These are phyloP conservation scores for Pachyuromys duprasi DNA, from an alignment of 2,797 vertebrate genomes.

Conservation along the genomic window DNA sequence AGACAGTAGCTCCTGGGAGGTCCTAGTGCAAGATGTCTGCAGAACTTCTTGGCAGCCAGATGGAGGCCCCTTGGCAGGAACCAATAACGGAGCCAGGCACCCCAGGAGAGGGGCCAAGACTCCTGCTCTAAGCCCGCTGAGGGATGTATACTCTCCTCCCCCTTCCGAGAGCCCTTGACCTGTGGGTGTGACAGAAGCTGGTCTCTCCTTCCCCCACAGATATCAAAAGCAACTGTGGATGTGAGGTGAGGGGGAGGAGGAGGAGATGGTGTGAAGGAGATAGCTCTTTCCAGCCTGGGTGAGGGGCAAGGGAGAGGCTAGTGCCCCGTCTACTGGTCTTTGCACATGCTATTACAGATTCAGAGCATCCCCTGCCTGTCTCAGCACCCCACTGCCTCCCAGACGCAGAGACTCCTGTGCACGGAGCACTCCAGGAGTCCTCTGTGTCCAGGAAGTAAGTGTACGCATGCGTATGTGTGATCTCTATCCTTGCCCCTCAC, in stretches of 20 bases:
- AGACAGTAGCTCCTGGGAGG: not conserved
- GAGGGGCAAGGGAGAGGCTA: slow-evolving; percentile 28
- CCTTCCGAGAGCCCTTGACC: not conserved
- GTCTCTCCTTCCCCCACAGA: not conserved
- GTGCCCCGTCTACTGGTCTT: slow-evolving; percentile 42
- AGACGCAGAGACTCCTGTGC: not conserved
- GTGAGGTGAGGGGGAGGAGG: slow-evolving; percentile 27
- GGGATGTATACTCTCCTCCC: not conserved
- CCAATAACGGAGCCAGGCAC: not conserved
- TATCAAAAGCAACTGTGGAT: not conserved
- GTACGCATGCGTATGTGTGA: not conserved
- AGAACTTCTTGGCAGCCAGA: not conserved
- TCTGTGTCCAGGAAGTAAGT: not conserved
- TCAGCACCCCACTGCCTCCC: not conserved
- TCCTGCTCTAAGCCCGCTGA: not conserved
- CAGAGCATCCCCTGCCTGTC: not conserved
- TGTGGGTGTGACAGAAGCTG: slow-evolving; percentile 3
- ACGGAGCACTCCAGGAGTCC: not conserved
- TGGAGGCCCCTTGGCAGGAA: not conserved
- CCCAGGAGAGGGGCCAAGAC: not conserved
- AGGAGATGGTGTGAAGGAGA: slow-evolving; percentile 83
- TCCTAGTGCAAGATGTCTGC: not conserved
- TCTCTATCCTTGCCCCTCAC: not conserved
- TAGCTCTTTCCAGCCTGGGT: slow-evolving; percentile 4
- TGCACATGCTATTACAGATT: not conserved